Evolutionary conservation across 23 tunicate genomes (phyloP).

Genomic region (Ascidia mentula): DNA sequence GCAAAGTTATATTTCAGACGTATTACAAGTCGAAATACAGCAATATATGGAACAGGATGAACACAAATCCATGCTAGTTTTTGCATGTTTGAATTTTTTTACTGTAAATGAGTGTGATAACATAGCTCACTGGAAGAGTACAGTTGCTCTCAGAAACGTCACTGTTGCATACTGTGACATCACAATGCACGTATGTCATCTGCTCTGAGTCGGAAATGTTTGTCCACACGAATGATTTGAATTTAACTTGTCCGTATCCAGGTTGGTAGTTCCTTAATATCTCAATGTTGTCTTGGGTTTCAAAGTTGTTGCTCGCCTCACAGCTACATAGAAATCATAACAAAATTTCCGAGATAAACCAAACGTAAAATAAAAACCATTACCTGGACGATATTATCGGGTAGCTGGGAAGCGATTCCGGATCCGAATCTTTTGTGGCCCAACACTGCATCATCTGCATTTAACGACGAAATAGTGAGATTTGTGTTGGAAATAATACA

Average conservation of each 20-base stretch:
- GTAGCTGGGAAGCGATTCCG: not conserved
- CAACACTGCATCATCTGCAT: not conserved
- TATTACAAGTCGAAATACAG: not conserved
- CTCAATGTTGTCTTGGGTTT: not conserved
- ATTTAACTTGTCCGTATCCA: not conserved
- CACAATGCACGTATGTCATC: conserved; percentile 9
- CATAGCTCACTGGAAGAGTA: not conserved
- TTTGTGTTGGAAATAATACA: no score
- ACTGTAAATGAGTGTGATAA: no score
- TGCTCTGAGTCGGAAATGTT: not conserved
- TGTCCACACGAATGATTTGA: conserved; percentile 2
- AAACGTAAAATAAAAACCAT: not conserved
- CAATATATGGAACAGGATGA: no score
- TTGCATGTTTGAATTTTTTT: no score
- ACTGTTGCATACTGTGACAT: conserved; percentile 1
- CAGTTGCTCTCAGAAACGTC: conserved; percentile 1
- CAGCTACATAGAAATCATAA: not conserved
- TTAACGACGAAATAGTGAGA: no score
- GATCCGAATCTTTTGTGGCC: not conserved
- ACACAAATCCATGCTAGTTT: no score
- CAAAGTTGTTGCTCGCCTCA: not conserved
- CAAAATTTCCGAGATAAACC: not conserved
- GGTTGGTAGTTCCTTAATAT: not conserved
- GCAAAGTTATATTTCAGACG: not conserved
- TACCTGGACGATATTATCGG: not conserved